Evolutionary conservation across 2,888 invertebrate genomes (phyloP).

Genomic region (Coelopa pilipes): DNA sequence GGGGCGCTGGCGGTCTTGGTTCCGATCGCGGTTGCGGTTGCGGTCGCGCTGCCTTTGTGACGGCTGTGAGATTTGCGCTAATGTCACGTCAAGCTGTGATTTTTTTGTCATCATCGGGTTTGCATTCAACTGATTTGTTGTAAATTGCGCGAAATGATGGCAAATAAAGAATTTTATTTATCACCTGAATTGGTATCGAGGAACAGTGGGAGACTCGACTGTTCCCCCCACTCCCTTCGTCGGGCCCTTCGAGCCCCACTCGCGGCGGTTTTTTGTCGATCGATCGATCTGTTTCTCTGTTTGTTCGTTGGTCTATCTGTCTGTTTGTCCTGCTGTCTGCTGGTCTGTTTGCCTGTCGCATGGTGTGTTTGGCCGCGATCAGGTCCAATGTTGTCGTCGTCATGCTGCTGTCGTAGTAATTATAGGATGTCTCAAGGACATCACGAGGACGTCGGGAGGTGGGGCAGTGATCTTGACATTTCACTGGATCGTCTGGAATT

Average conservation of each 20-base stretch:
- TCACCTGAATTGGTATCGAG: conserved; percentile 61
- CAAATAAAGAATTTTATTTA: conserved; percentile 64
- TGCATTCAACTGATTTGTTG: conserved; percentile 55
- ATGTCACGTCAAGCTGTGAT: conserved; percentile 65
- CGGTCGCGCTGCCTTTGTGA: too few species aligned
- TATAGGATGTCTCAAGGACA: too few species aligned
- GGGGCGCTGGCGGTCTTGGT: too few species aligned
- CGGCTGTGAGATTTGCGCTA: conserved; percentile 57
- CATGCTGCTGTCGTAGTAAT: too few species aligned
- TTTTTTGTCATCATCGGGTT: conserved; percentile 36
- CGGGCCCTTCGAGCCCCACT: background rate
- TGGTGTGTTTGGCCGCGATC: too few species aligned
- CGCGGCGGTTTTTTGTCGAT: conserved; percentile 2
- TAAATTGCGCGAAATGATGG: conserved; percentile 63
- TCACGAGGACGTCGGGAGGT: too few species aligned
- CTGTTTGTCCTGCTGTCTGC: background rate
- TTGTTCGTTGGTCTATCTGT: background rate
- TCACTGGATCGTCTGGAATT: too few species aligned
- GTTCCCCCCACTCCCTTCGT: background rate
- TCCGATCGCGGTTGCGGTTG: too few species aligned
- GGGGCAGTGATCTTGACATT: too few species aligned
- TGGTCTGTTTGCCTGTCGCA: background rate
- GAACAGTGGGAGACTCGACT: conserved; percentile 59
- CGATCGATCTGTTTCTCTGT: background rate
- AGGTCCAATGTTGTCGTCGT: too few species aligned